These are phyloP conservation scores for Chionoecetes opilio DNA, from an alignment of 1,140 invertebrate species.

Conservation along the genomic window DNA sequence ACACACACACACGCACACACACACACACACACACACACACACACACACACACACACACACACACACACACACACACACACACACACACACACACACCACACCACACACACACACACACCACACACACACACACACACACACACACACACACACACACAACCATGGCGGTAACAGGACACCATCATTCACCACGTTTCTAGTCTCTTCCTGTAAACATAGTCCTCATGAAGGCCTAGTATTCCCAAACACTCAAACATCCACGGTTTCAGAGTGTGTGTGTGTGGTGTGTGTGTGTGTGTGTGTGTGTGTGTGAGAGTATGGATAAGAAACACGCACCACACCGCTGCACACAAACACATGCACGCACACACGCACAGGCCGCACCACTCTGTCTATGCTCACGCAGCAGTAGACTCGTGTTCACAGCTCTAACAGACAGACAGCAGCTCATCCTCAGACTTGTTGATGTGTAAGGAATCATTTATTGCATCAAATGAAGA, in stretches of 20 bases:
- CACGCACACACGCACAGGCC: not conserved
- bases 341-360: not conserved
- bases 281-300: too few relatives aligned
- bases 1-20: too few relatives aligned
- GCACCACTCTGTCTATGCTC: not conserved
- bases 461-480: not conserved
- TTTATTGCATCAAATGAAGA: not conserved
- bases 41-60: slow-evolving; percentile 42
- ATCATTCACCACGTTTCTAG: too few relatives aligned
- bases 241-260: not conserved
- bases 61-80: slow-evolving; percentile 47
- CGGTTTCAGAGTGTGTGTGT: not conserved
- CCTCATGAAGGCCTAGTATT: too few relatives aligned
- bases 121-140: slow-evolving; percentile 55
- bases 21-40: not conserved
- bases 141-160: slow-evolving; percentile 54
- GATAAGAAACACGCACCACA: not conserved
- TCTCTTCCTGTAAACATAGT: too few relatives aligned
- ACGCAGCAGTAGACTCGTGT: not conserved
- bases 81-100: slow-evolving; percentile 41
- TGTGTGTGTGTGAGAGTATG: too few relatives aligned
- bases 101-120: slow-evolving; percentile 34
- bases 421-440: not conserved
- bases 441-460: not conserved
- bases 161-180: not conserved